These are phyloP conservation scores for Corythaeola cristata DNA, from an alignment of 2,113 vertebrate genomes.

Conservation along the genomic window DNA sequence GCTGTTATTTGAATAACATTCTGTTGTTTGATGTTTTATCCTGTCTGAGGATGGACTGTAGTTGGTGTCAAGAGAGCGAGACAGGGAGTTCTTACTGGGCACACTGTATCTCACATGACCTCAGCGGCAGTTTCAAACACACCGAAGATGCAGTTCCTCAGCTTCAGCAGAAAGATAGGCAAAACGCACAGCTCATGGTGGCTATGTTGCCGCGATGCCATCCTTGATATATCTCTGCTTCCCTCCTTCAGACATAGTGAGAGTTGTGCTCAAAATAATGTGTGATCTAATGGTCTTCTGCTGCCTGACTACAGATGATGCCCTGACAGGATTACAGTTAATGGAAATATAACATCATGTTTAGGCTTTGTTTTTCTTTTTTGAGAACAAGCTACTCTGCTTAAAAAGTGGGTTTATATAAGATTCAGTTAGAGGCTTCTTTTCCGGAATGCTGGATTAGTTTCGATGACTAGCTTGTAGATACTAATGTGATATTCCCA, in stretches of 20 bases:
- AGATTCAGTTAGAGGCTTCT: not conserved
- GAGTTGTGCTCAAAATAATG: not conserved
- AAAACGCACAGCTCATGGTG: fast-evolving
- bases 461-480: not conserved
- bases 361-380: not conserved
- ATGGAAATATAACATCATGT: not conserved
- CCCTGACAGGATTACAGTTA: not conserved
- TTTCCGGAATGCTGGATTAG: not conserved
- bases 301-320: not conserved
- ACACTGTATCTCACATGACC: not conserved
- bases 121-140: not conserved
- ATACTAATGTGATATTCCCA: not conserved
- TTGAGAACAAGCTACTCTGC: not conserved
- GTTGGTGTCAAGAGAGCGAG: not conserved
- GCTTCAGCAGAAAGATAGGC: not conserved
- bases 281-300: not conserved
- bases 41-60: not conserved
- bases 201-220: not conserved
- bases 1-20: not conserved
- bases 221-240: not conserved
- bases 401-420: not conserved
- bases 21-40: not conserved
- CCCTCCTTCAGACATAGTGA: not conserved
- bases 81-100: not conserved
- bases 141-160: not conserved